Percentiles rank a stretch among this genome's conserved stretches.
Evolutionary conservation across 2,888 invertebrate species (phyloP).

Genomic region (Agonopterix subpropinquella): DNA sequence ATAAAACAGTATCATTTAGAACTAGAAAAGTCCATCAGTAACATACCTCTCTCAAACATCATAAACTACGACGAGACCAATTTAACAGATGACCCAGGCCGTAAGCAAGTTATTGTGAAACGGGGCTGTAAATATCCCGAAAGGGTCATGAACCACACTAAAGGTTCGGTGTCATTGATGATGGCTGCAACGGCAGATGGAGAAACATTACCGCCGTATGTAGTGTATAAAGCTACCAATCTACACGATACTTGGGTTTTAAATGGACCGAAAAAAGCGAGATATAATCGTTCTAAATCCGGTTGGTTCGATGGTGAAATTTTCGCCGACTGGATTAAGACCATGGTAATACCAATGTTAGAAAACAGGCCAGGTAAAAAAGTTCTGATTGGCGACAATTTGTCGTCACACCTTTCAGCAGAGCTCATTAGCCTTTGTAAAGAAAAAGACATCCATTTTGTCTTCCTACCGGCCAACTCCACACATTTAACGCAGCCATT

Average conservation of each 20-base stretch:
- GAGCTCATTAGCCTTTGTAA: conserved; percentile 26
- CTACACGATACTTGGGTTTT: conserved; percentile 42
- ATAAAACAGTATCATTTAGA: conserved; percentile 15
- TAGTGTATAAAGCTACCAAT: conserved; percentile 44
- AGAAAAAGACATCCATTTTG: conserved; percentile 22
- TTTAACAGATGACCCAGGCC: conserved; percentile 13
- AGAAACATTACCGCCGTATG: conserved; percentile 35
- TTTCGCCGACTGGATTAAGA: conserved; percentile 36
- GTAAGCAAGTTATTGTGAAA: conserved; percentile 21
- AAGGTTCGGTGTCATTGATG: conserved; percentile 37
- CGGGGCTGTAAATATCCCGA: conserved; percentile 37
- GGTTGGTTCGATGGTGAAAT: conserved; percentile 39
- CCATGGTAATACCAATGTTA: conserved; percentile 17
- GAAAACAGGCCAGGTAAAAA: conserved; percentile 25
- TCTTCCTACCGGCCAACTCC: neutral
- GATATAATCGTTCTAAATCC: conserved; percentile 37
- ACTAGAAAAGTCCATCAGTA: conserved; percentile 12
- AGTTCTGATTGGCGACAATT: conserved; percentile 29
- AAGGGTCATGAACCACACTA: conserved; percentile 31
- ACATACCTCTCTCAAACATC: conserved; percentile 12
- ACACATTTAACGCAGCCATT: neutral
- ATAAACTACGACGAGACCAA: conserved; percentile 20
- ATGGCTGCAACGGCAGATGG: conserved; percentile 39
- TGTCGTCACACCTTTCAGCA: conserved; percentile 15
- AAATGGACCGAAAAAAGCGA: conserved; percentile 32